These are phyloP conservation scores for Enteromius anoplus DNA, from an alignment of 2,797 vertebrate species.

Conservation along the genomic window DNA sequence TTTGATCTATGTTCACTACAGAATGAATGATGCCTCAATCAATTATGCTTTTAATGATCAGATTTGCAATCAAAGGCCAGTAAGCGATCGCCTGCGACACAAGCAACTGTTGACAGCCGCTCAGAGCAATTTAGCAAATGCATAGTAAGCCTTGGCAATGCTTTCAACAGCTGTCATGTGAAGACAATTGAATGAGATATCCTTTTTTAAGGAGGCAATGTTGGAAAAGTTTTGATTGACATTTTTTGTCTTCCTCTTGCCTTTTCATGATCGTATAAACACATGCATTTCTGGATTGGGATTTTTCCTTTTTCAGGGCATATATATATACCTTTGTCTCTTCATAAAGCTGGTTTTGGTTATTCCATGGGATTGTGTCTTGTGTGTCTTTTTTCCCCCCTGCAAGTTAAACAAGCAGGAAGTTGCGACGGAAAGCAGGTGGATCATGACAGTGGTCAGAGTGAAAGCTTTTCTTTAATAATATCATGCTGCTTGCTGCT, in stretches of 20 bases:
- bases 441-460: background rate
- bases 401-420: background rate
- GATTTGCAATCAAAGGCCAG: background rate
- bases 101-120: background rate
- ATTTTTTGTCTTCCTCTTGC: background rate
- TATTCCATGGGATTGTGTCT: background rate
- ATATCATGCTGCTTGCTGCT: conserved; percentile 19
- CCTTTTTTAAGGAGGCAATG: conserved; percentile 16
- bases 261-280: background rate
- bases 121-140: background rate
- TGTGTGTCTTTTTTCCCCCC: background rate
- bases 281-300: background rate
- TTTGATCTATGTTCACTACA: background rate
- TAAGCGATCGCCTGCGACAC: background rate
- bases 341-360: conserved; percentile 39
- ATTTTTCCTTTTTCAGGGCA: conserved; percentile 16
- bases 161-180: background rate
- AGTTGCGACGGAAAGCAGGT: background rate
- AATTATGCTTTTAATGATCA: background rate
- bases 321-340: background rate
- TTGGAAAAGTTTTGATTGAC: background rate
- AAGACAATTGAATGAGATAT: conserved; percentile 14
- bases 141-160: background rate
- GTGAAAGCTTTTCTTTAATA: conserved; percentile 35
- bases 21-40: background rate